Conservation (phyloP, 2,113 vertebrate genomes). For the Pollimyrus isidori region DNA sequence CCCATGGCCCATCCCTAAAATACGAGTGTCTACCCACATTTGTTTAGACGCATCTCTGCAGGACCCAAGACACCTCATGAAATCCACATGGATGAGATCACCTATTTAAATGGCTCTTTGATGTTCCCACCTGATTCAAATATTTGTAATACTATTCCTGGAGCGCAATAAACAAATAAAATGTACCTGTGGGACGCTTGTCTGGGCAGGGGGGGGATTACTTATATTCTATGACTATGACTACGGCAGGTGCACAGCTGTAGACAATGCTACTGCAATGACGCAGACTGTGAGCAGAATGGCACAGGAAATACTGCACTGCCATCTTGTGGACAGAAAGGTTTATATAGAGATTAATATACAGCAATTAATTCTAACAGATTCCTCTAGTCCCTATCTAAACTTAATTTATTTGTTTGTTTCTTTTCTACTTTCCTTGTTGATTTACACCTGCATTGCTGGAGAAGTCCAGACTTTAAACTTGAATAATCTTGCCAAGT, state of each 20-base stretch:
- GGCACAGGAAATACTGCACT: slow-evolving; percentile 27
- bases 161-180: not conserved
- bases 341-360: not conserved
- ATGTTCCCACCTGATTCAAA: not conserved
- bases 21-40: not conserved
- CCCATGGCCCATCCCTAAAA: not conserved
- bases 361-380: not conserved
- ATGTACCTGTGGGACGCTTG: not conserved
- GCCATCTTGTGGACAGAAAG: slow-evolving; percentile 38
- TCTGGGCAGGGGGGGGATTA: not conserved
- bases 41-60: not conserved
- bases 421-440: not conserved
- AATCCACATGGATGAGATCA: not conserved
- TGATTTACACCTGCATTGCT: not conserved
- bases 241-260: slow-evolving; percentile 19
- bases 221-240: not conserved
- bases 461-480: not conserved
- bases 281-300: not conserved
- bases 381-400: not conserved
- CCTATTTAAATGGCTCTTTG: not conserved
- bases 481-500: not conserved
- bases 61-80: not conserved
- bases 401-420: not conserved
- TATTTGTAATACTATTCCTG: not conserved
- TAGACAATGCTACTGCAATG: not conserved